Evolutionary conservation across 2,797 vertebrate genomes (phyloP).

Genomic region (Prionace glauca): DNA sequence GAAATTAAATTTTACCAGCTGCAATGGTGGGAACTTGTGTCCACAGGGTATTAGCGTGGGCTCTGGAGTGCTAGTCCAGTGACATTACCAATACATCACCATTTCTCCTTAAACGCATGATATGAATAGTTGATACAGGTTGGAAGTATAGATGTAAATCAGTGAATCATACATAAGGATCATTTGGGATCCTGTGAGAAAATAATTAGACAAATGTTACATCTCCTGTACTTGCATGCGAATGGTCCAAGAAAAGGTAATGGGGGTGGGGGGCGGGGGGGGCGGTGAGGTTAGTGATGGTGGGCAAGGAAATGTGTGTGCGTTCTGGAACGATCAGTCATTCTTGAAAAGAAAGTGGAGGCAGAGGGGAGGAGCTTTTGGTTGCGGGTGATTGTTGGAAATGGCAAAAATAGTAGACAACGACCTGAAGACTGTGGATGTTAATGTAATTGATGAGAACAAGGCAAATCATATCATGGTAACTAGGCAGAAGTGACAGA

Average conservation of each 20-base stretch:
- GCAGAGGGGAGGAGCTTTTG: background rate
- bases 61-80: no score
- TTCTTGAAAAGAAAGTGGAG: background rate
- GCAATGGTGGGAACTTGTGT: no score
- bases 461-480: background rate
- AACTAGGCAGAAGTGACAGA: background rate
- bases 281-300: background rate
- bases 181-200: background rate
- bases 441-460: background rate
- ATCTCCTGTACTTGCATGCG: background rate
- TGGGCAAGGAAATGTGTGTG: background rate
- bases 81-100: no score
- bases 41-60: no score
- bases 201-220: background rate
- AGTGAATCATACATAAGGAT: background rate
- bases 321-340: background rate
- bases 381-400: background rate
- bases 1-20: no score
- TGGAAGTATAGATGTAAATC: background rate
- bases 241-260: background rate
- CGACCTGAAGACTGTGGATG: background rate
- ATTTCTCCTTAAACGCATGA: no score
- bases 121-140: background rate
- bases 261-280: no score
- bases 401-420: no score